These are phyloP conservation scores for Drosophila baimaii DNA, from an alignment of 1,140 invertebrate genomes.

Conservation along the genomic window DNA sequence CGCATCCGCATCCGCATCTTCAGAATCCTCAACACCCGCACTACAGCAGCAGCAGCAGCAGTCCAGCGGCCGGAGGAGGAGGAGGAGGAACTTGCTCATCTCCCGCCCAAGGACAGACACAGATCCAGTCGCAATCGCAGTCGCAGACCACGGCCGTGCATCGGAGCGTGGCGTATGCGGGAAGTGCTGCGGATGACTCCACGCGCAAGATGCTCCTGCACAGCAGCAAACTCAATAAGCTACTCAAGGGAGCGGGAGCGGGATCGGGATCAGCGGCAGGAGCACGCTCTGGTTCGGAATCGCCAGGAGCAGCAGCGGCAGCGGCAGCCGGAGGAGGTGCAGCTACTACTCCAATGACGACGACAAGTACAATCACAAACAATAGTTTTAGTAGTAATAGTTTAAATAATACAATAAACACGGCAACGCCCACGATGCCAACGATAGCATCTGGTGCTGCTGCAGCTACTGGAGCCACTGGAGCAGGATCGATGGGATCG, in stretches of 20 bases:
- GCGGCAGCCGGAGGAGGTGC: conserved; percentile 41
- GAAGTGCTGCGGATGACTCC: conserved; percentile 85
- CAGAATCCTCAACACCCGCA: conserved; percentile 65
- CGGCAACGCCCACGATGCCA: conserved; percentile 77
- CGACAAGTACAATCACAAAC: conserved; percentile 84
- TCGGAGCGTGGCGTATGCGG: conserved; percentile 85
- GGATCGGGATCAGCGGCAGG: conserved; percentile 17
- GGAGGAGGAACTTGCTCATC: conserved; percentile 63
- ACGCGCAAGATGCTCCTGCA: conserved; percentile 84
- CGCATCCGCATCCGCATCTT: conserved; percentile 50
- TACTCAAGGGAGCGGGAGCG: conserved; percentile 75
- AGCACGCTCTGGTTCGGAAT: conserved; percentile 72
- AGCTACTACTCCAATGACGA: conserved; percentile 61
- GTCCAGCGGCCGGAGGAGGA: conserved; percentile 23
- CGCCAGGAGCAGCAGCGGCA: conserved; percentile 70
- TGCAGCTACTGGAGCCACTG: conserved; percentile 30
- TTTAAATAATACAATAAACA: conserved; percentile 82
- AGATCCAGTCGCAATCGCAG: conserved; percentile 26
- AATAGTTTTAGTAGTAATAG: conserved; percentile 84
- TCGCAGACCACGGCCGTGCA: conserved; percentile 84
- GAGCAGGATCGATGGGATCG: conserved; percentile 10
- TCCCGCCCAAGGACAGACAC: conserved; percentile 58
- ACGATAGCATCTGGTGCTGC: conserved; percentile 55
- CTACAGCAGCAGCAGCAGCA: conserved; percentile 50
- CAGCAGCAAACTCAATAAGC: conserved; percentile 85